These are phyloP conservation scores for Drosophila nannoptera DNA, from an alignment of 1,140 invertebrate species.

Conservation along the genomic window DNA sequence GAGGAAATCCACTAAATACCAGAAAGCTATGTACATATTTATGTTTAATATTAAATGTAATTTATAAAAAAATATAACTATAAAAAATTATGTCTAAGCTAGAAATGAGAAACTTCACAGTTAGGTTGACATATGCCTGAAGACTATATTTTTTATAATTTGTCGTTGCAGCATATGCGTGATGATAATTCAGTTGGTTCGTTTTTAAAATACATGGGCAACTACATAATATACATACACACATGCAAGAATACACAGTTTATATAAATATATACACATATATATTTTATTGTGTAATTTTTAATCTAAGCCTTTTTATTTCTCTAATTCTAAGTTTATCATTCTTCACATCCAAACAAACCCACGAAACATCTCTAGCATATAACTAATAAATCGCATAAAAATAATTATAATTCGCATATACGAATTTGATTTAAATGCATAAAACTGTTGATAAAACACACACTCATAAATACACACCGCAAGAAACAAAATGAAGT, in stretches of 20 bases:
- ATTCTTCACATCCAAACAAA: slow-evolving; percentile 57
- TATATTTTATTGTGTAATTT: slow-evolving; percentile 65
- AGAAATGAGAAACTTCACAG: slow-evolving; percentile 35
- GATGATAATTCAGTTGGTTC: slow-evolving; percentile 52
- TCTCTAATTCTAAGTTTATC: slow-evolving; percentile 61
- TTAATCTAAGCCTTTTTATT: slow-evolving; percentile 61
- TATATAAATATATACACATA: slow-evolving; percentile 16
- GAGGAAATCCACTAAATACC: slow-evolving; percentile 37
- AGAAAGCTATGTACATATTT: slow-evolving; percentile 29
- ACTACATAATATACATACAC: slow-evolving; percentile 45
- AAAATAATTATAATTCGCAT: slow-evolving; percentile 62
- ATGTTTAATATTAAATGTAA: slow-evolving; percentile 22
- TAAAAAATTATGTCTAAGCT: slow-evolving; percentile 30
- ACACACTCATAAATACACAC: slow-evolving; percentile 42
- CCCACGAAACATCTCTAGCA: slow-evolving; percentile 62
- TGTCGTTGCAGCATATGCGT: slow-evolving; percentile 48
- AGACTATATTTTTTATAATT: slow-evolving; percentile 74
- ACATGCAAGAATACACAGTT: slow-evolving; percentile 44
- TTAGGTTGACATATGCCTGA: slow-evolving; percentile 56
- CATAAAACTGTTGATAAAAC: slow-evolving; percentile 70
- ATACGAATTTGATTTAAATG: slow-evolving; percentile 62
- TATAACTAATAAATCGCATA: slow-evolving; percentile 55
- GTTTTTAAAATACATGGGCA: slow-evolving; percentile 50
- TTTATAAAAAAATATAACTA: slow-evolving; percentile 27
- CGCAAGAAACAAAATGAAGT: slow-evolving; percentile 37